These are phyloP conservation scores for Aurelia aurita complex sp. Pacific DNA, from an alignment of 30 jellyfish, hydroid and myxozoan species.

Conservation along the genomic window DNA sequence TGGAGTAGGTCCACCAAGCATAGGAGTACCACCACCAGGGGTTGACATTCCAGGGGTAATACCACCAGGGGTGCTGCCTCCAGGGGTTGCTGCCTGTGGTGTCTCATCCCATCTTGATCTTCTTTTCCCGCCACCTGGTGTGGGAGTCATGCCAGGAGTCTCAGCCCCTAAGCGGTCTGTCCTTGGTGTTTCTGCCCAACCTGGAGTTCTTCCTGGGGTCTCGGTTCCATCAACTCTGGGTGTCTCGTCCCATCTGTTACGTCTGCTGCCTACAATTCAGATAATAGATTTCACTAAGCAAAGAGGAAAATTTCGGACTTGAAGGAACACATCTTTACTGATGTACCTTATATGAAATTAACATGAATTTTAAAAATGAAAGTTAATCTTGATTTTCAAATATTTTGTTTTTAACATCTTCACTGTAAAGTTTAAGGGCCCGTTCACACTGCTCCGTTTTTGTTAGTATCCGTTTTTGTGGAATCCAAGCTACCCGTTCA, in stretches of 20 bases:
- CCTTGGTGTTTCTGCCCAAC: slow-evolving; percentile 99
- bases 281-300: too few species aligned
- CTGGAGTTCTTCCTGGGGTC: slow-evolving; percentile 99
- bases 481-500: too few species aligned
- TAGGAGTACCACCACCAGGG: slow-evolving; percentile 91
- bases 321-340: too few species aligned
- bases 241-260: slow-evolving; percentile 98
- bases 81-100: slow-evolving; percentile 97
- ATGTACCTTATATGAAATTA: too few species aligned
- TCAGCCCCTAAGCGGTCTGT: slow-evolving; percentile 97
- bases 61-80: slow-evolving; percentile 85
- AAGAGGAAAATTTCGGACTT: too few species aligned
- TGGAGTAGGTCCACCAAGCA: slow-evolving; percentile 91
- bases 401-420: too few species aligned
- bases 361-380: too few species aligned
- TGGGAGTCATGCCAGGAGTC: slow-evolving; percentile 99
- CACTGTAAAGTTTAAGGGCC: too few species aligned
- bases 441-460: too few species aligned
- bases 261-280: slow-evolving; percentile 76
- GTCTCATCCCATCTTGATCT: slow-evolving; percentile 99
- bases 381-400: too few species aligned
- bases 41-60: slow-evolving; percentile 82
- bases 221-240: slow-evolving; percentile 91
- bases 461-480: too few species aligned
- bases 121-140: slow-evolving; percentile 98